Conservation (phyloP, 2,797 vertebrate genomes). For the Poeciliopsis paucimaculata region DNA sequence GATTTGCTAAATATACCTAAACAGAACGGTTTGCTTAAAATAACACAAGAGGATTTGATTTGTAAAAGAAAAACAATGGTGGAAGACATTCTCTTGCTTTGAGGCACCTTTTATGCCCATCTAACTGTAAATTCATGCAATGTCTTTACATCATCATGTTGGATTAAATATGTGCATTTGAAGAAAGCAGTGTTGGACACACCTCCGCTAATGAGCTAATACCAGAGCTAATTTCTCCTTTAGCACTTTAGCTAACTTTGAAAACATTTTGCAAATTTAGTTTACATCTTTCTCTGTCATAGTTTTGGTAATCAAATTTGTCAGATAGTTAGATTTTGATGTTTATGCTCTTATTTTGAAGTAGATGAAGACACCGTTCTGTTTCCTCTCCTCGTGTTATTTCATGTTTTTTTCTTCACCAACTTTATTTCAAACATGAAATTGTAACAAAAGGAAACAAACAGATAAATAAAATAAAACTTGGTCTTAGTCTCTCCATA, state of each 20-base stretch:
- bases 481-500: no score
- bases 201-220: neutral
- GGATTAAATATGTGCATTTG: neutral
- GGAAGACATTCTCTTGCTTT: neutral
- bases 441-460: no score
- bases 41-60: neutral
- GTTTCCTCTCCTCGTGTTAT: neutral
- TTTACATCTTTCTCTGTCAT: no score
- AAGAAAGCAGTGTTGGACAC: neutral
- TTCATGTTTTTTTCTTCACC: no score
- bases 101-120: neutral
- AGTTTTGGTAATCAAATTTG: no score
- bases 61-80: neutral
- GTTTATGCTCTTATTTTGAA: neutral
- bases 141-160: neutral
- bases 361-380: neutral
- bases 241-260: neutral
- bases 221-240: neutral
- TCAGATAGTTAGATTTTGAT: no score
- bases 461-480: no score
- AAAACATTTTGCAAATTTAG: no score
- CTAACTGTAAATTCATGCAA: neutral
- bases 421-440: neutral
- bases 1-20: neutral
- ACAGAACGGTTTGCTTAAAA: neutral